phyloP scores from a whole-genome alignment of 64 coral and sea anemone species.

The Stichodactyla helianthus region DNA sequence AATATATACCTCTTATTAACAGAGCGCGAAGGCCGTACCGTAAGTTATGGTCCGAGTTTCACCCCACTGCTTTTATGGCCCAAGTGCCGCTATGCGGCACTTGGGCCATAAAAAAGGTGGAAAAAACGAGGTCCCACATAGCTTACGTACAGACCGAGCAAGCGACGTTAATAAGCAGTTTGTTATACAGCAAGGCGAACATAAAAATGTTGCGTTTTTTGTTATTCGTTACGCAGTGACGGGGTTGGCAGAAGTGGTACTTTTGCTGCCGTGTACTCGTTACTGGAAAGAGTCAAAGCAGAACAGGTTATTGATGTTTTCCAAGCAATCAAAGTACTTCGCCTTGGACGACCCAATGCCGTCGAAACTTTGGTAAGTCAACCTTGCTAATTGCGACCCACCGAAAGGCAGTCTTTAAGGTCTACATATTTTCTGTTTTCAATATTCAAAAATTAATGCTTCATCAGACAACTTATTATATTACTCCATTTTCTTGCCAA shows the following conservation, averaged over 20 bases:
- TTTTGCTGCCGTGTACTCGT: constrained; percentile 44
- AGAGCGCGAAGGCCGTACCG: too few species aligned
- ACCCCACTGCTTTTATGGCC: too few species aligned
- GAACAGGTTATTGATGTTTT: constrained; percentile 74
- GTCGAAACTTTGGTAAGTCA: constrained; percentile 47
- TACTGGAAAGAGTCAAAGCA: constrained; percentile 53
- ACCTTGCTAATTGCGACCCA: background rate
- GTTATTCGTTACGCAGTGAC: constrained; percentile 30
- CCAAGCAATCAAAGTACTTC: constrained; percentile 60
- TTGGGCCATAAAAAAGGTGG: background rate
- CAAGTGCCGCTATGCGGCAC: too few species aligned
- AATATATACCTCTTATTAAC: too few species aligned
- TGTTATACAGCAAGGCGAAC: background rate
- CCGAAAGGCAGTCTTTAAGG: too few species aligned
- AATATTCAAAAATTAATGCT: too few species aligned
- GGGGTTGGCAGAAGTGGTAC: constrained; percentile 62
- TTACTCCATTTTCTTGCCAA: too few species aligned
- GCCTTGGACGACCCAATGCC: constrained; percentile 41
- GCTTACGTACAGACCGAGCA: constrained; percentile 31
- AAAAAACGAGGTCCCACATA: background rate
- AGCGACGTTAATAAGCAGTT: background rate
- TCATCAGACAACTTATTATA: too few species aligned
- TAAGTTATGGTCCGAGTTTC: too few species aligned
- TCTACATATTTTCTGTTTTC: too few species aligned
- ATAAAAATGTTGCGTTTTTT: background rate